These are phyloP conservation scores for Phrynocephalus forsythii DNA, from an alignment of 2,797 vertebrate species.

Conservation along the genomic window DNA sequence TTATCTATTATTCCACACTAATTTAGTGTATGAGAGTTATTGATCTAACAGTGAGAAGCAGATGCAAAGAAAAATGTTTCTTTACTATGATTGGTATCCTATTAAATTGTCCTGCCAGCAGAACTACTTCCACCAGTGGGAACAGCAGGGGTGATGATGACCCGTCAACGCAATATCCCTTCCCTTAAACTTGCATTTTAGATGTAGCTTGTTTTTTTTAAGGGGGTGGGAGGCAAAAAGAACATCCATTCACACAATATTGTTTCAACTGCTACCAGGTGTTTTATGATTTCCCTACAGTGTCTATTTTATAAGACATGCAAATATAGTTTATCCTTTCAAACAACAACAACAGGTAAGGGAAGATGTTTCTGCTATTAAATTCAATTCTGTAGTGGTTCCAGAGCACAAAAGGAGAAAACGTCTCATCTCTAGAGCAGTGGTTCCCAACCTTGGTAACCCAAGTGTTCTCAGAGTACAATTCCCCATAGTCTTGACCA, in stretches of 20 bases:
- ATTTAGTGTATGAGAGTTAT: background rate
- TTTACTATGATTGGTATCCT: background rate
- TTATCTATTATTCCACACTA: slow-evolving; percentile 30
- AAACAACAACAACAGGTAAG: background rate
- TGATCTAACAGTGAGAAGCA: slow-evolving; percentile 30
- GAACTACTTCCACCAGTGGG: background rate
- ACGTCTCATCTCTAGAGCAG: background rate
- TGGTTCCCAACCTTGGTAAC: no score
- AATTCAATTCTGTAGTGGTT: background rate
- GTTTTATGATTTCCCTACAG: background rate
- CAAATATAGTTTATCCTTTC: background rate
- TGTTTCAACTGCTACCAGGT: no score
- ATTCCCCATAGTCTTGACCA: no score
- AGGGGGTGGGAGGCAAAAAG: no score
- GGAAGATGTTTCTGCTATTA: background rate
- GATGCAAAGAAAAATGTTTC: slow-evolving; percentile 29
- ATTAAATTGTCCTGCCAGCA: background rate
- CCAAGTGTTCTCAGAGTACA: no score
- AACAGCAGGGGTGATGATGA: background rate
- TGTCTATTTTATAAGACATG: background rate
- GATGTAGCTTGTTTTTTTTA: background rate
- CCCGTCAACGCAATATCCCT: background rate
- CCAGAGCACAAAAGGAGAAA: background rate
- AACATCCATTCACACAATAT: no score
- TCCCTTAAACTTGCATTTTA: background rate